phyloP scores from a whole-genome alignment of 2,888 invertebrate genomes.

The Keiferia lycopersicella region DNA sequence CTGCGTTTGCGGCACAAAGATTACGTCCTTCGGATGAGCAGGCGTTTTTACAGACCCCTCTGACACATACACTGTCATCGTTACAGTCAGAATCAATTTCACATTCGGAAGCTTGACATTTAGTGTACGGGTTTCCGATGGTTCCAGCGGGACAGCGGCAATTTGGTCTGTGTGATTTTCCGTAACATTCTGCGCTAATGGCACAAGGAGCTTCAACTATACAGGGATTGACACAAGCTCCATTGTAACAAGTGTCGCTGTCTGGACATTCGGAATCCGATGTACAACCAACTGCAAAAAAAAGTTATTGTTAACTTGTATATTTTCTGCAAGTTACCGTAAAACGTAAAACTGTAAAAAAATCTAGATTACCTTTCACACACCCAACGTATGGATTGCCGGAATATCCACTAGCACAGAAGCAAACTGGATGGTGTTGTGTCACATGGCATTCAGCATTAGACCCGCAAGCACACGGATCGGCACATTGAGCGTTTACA shows the following conservation, averaged over 20 bases:
- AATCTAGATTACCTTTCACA: constrained; percentile 80
- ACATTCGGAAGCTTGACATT: constrained; percentile 90
- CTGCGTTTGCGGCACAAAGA: constrained; percentile 91
- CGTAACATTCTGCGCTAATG: constrained; percentile 91
- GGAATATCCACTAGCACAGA: constrained; percentile 90
- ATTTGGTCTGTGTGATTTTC: constrained; percentile 88
- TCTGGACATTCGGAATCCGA: constrained; percentile 91
- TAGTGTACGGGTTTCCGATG: constrained; percentile 89
- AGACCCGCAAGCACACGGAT: constrained; percentile 92
- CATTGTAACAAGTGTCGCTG: constrained; percentile 90
- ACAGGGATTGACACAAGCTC: constrained; percentile 91
- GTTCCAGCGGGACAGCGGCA: constrained; percentile 90
- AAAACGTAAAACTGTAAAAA: background rate
- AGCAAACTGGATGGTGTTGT: constrained; percentile 93
- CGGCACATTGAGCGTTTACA: constrained; percentile 88
- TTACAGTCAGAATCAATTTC: constrained; percentile 90
- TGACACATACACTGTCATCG: constrained; percentile 86
- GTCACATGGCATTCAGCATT: constrained; percentile 91
- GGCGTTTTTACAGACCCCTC: constrained; percentile 89
- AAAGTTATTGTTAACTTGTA: background rate
- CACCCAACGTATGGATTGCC: constrained; percentile 93
- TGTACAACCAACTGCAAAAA: constrained; percentile 87
- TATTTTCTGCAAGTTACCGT: background rate
- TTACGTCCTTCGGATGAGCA: constrained; percentile 84
- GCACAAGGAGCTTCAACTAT: constrained; percentile 90